Conservation (phyloP, 2,113 vertebrate genomes). For the Onychostruthus taczanowskii region DNA sequence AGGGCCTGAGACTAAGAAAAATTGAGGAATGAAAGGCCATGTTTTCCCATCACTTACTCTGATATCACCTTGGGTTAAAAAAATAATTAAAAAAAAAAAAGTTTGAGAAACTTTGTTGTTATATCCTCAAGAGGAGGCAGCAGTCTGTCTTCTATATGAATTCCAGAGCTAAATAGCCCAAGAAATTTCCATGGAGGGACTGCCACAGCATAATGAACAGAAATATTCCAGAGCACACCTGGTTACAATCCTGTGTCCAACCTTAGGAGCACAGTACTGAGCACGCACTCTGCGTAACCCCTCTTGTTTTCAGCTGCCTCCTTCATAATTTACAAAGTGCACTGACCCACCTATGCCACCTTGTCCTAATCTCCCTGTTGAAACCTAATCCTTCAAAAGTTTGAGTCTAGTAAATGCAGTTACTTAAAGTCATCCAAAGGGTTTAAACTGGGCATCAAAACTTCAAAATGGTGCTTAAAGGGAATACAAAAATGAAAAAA, state of each 20-base stretch:
- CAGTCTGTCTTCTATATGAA: background rate
- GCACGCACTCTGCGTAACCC: background rate
- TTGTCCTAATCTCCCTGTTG: background rate
- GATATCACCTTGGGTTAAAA: background rate
- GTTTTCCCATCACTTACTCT: background rate
- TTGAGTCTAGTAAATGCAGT: background rate
- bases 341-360: background rate
- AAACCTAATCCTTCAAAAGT: background rate
- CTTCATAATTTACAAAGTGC: background rate
- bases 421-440: background rate
- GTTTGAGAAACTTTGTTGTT: background rate
- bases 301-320: slow-evolving; percentile 26
- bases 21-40: background rate
- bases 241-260: background rate
- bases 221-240: slow-evolving; percentile 10
- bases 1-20: background rate
- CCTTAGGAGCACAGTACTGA: background rate
- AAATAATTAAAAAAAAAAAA: background rate
- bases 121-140: background rate
- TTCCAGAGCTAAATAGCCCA: background rate
- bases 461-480: background rate
- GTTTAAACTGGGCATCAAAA: background rate
- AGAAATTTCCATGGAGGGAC: background rate
- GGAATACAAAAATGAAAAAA: background rate
- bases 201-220: background rate